Evolutionary conservation across 2,888 invertebrate species (phyloP), one percentile per base, ranked within the genome.

Genomic region (Parnassius mnemosyne): DNA sequence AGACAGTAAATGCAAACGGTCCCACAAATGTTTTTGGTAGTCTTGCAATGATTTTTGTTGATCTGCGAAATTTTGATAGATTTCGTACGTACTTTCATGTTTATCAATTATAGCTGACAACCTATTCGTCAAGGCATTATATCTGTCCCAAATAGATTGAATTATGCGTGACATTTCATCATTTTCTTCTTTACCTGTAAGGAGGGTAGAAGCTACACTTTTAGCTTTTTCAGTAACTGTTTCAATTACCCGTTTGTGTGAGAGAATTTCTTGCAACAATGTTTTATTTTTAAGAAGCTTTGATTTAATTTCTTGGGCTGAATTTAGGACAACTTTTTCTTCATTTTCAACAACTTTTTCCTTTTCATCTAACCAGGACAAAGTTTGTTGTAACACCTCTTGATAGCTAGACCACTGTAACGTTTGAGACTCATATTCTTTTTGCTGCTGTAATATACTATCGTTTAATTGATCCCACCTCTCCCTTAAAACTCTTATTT

Each of bases 221-320:
- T 95, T 94, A 0, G 97, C 97, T 83, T 98, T 98, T 76, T 98
- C 98, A 9, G 95, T 95, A 1, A 98, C 95, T 7, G 96, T 95
- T 87, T 98, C 98, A 51, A 98, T 95, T 7, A 98, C 95, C 69
- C 97, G 93, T 80, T 98, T 98, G 78, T 98, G 97, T 0, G 97
- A 96, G 63, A 95, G 89, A 34, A 98, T 96, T 86, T 99, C 98
- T 88, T 98, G 98, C 60, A 96, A 93, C 54, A 95, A 92, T 0
- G 96, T 95, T 93, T 97, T 97, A 76, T 96, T 95, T 82, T 97
- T 97, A 43, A 97, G 89, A 49, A 97, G 82, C 80, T 96, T 97
- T 0, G 96, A 95, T 66, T 96, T 94, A 10, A 97, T 95, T 82
- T 98, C 97, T 81, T 96, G 97, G 7, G 96, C 93, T 3, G 96